Evolutionary conservation across 2,888 invertebrate species (phyloP), one percentile per base, ranked within the genome.

Genomic region (Autographa gamma): DNA sequence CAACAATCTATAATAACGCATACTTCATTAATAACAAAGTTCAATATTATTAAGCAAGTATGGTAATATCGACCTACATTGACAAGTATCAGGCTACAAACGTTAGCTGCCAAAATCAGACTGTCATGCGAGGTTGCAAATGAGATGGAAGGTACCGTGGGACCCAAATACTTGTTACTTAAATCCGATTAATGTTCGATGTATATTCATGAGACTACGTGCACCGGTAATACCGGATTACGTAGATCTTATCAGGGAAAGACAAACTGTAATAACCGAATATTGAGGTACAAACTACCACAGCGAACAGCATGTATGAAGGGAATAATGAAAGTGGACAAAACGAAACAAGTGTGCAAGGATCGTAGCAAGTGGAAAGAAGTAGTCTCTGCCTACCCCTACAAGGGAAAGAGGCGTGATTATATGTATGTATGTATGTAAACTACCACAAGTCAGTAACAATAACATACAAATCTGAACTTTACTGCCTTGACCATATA

Each of bases 171-270:
- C 61, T 75, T 69, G 68, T 73, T 64, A 71, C 69, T 74, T 67
- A 77, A 81, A 82, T 84, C 76, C 72, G 74, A 81, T 81, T 81
- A 82, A 66, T 81, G 78, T 83, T 74, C 69, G 60, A 80, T 87
- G 86, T 87, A 87, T 86, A 85, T 87, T 78, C 80, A 87, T 86
- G 77, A 85, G 77, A 62, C 82, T 80, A 79, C 60, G 69, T 64
- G 63, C 64, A 72, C 64, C 72, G 62, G 70, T 78, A 71, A 73
- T 71, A 70, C 81, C 56, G 68, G 71, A 75, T 82, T 83, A 71
- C 71, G 82, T 63, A 60, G 73, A 71, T 83, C 73, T 67, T 80
- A 75, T 82, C 82, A 38, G 13, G 25, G 64, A 63, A 62, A 66
- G 66, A 25, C 67, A 25, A 66, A 78, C 68, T 54, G 31, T 64